phyloP scores from a whole-genome alignment of 2,888 invertebrate genomes.

The Hydropsyche betteni region DNA sequence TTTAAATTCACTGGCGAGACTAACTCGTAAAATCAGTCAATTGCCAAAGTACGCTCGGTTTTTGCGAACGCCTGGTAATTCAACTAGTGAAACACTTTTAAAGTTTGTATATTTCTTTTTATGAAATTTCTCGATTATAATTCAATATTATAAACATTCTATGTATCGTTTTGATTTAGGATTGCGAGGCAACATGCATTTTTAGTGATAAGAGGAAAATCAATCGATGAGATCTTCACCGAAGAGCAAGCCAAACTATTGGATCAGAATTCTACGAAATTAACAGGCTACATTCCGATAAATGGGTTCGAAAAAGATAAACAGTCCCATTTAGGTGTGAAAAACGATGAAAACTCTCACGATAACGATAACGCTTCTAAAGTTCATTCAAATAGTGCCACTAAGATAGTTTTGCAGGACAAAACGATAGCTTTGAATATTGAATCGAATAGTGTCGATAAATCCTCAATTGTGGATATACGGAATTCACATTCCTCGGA shows the following conservation, averaged over 20 bases:
- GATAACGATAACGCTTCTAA: slow-evolving; percentile 54
- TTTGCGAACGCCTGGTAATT: slow-evolving; percentile 62
- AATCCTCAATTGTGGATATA: slow-evolving; percentile 56
- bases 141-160: background rate
- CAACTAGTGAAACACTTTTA: slow-evolving; percentile 79
- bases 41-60: slow-evolving; percentile 60
- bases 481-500: slow-evolving; percentile 62
- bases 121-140: background rate
- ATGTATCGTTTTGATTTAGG: slow-evolving; percentile 56
- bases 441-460: slow-evolving; percentile 59
- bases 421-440: slow-evolving; percentile 61
- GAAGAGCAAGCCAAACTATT: slow-evolving; percentile 58
- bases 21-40: slow-evolving; percentile 69
- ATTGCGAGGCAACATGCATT: slow-evolving; percentile 73
- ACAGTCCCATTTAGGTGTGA: slow-evolving; percentile 43
- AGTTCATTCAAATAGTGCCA: slow-evolving; percentile 58
- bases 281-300: slow-evolving; percentile 66
- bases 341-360: slow-evolving; percentile 63
- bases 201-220: slow-evolving; percentile 71
- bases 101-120: slow-evolving; percentile 58
- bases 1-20: slow-evolving; percentile 73
- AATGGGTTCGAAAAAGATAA: slow-evolving; percentile 60
- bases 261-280: slow-evolving; percentile 35
- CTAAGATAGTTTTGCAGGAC: slow-evolving; percentile 64
- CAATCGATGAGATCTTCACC: slow-evolving; percentile 70